phyloP scores from a whole-genome alignment of 2,797 vertebrate species.

The Pangasius macronema region DNA sequence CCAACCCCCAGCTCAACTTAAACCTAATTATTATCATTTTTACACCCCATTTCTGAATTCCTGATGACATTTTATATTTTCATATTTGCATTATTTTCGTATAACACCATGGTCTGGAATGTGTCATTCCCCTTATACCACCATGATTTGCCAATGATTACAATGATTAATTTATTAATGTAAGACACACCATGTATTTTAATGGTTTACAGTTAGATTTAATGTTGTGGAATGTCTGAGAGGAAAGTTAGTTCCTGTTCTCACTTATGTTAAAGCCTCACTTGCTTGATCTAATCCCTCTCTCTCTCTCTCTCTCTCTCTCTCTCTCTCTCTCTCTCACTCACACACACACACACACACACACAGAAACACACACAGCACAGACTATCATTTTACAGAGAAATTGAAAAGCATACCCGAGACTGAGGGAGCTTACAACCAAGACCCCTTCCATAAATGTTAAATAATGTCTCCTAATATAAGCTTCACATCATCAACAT shows the following conservation, averaged over 20 bases:
- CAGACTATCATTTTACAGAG: no score
- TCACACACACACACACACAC: neutral
- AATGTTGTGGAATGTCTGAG: neutral
- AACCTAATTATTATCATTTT: slow-evolving; percentile 7
- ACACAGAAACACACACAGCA: neutral
- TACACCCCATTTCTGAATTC: slow-evolving; percentile 6
- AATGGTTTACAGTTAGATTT: neutral
- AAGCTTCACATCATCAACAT: no score
- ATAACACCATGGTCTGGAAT: neutral
- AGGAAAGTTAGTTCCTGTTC: neutral
- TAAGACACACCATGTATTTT: neutral
- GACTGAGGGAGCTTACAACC: neutral
- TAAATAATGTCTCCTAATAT: neutral
- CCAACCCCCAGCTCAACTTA: neutral
- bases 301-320: neutral
- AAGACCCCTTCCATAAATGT: no score
- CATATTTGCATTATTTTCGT: neutral
- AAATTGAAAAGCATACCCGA: neutral
- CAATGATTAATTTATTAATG: neutral
- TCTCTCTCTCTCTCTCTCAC: neutral
- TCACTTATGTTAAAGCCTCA: neutral
- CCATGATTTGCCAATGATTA: neutral
- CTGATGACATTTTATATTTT: neutral
- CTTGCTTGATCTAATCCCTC: neutral
- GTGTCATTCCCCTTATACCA: no score